Evolutionary conservation across 2,888 invertebrate species (phyloP).

Genomic region (Clanis bilineata): DNA sequence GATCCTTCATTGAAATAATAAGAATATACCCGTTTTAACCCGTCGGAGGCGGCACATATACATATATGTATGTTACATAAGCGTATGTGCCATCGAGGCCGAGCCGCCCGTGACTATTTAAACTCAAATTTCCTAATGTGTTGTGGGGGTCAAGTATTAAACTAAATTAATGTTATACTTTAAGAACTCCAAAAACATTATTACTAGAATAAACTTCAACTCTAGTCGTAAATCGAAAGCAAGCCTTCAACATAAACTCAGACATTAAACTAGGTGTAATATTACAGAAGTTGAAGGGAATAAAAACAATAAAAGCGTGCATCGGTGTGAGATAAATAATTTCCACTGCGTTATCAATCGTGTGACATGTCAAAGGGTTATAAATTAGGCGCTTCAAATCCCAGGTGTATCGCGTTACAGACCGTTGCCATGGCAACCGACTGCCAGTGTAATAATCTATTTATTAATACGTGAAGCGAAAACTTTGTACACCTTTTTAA

Average conservation of each 20-base stretch:
- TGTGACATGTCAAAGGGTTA: constrained; percentile 57
- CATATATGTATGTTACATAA: no score
- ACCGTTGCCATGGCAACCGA: constrained; percentile 48
- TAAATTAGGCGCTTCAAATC: constrained; percentile 67
- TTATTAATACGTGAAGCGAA: no score
- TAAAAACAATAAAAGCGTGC: constrained; percentile 56
- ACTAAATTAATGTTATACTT: neutral
- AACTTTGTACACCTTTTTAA: no score
- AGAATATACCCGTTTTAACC: no score
- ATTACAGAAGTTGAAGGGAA: constrained; percentile 50
- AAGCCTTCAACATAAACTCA: constrained; percentile 30
- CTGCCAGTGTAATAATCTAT: constrained; percentile 38
- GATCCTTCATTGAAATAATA: no score
- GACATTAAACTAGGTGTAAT: constrained; percentile 42
- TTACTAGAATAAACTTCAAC: neutral
- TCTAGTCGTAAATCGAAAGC: constrained; percentile 28
- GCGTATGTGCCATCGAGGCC: no score
- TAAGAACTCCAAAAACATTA: neutral
- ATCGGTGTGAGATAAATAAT: constrained; percentile 63
- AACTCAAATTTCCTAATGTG: no score
- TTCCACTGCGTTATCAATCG: constrained; percentile 71
- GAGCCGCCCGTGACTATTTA: no score
- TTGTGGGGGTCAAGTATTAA: neutral
- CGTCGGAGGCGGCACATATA: no score
- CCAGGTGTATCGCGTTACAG: constrained; percentile 56